Evolutionary conservation across 2,888 invertebrate genomes (phyloP).

Genomic region (Coenonympha glycerion): DNA sequence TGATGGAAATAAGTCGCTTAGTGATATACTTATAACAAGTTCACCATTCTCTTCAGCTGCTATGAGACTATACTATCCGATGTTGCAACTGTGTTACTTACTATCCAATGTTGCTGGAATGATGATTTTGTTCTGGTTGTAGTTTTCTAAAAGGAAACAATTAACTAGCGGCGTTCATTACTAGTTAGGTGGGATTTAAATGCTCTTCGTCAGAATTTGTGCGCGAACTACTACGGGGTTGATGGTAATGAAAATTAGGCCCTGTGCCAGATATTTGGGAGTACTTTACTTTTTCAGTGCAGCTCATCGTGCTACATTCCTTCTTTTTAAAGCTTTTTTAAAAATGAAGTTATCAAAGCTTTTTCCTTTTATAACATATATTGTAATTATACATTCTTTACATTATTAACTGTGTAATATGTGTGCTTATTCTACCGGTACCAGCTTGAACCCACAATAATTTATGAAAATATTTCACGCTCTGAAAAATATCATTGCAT

Average conservation of each 20-base stretch:
- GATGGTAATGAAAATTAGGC: conserved; percentile 29
- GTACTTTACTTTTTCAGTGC: background rate
- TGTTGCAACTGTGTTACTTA: background rate
- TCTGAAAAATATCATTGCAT: background rate
- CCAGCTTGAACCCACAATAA: background rate
- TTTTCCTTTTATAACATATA: no score
- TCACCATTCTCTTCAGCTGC: background rate
- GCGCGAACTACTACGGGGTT: conserved; percentile 12
- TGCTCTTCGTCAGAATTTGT: conserved; percentile 4
- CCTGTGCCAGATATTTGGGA: conserved; percentile 22
- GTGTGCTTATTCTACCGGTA: no score
- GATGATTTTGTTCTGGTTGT: background rate
- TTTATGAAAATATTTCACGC: background rate
- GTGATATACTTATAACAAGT: background rate
- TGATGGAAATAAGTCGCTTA: background rate
- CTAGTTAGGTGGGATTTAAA: conserved; percentile 1
- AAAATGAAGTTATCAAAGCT: no score
- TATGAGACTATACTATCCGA: background rate
- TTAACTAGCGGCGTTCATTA: conserved; percentile 1
- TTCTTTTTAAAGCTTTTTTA: no score
- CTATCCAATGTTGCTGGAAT: background rate
- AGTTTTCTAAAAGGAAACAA: background rate
- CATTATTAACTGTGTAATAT: background rate
- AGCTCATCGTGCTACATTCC: background rate
- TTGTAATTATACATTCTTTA: no score